Evolutionary conservation across 2,888 invertebrate species (phyloP).

Genomic region (Esperia sulphurella): DNA sequence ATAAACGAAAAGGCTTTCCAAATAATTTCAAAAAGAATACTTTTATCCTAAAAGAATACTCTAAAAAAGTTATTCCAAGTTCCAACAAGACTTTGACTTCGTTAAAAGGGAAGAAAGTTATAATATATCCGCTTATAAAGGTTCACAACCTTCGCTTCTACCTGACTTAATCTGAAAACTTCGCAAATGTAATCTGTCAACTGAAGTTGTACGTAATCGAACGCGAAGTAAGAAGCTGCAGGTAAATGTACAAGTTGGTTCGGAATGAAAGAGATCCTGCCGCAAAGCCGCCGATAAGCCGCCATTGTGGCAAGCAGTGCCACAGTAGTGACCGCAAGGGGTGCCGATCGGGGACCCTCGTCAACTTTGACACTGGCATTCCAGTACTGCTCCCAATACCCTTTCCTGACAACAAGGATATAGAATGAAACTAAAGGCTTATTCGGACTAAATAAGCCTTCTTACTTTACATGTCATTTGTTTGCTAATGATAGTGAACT

Average conservation of each 20-base stretch:
- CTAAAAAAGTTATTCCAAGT: too few relatives aligned
- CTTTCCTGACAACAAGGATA: conserved; percentile 8
- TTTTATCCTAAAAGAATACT: background rate
- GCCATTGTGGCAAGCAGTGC: conserved; percentile 34
- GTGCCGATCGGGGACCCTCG: conserved; percentile 38
- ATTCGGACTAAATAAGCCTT: conserved; percentile 11
- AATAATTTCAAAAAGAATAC: too few relatives aligned
- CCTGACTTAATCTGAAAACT: background rate
- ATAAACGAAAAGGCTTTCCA: too few relatives aligned
- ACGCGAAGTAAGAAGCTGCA: conserved; percentile 1
- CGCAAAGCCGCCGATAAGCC: conserved; percentile 43
- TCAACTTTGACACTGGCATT: conserved; percentile 51
- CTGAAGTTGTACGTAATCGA: conserved; percentile 1
- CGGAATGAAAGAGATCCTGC: conserved; percentile 33
- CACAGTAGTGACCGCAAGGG: conserved; percentile 31
- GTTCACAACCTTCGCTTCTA: background rate
- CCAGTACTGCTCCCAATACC: conserved; percentile 23
- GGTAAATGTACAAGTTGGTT: conserved; percentile 15
- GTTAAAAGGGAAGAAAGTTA: background rate
- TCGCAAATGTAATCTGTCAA: conserved; percentile 5
- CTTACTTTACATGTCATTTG: background rate
- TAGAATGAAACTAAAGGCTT: conserved; percentile 6
- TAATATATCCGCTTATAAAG: background rate
- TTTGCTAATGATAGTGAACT: too few relatives aligned
- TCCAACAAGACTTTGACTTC: background rate